Percentiles rank a stretch among this genome's conserved stretches.
These are phyloP conservation scores for Leiothrix lutea DNA, from an alignment of 2,113 vertebrate genomes.

Conservation along the genomic window DNA sequence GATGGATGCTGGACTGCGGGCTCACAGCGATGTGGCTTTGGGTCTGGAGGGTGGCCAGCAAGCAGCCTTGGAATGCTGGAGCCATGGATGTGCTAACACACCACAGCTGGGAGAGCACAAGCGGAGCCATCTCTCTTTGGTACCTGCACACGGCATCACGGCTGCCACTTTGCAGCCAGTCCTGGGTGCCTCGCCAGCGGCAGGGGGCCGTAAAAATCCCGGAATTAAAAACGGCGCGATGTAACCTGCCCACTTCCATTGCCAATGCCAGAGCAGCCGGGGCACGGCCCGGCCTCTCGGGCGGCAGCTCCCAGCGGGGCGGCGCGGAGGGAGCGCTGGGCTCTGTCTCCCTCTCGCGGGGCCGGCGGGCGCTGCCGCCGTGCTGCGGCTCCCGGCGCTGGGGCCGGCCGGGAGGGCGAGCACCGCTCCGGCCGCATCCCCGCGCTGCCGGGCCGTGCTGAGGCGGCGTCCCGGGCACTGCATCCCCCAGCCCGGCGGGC, in stretches of 20 bases:
- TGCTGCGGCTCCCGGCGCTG: too few relatives aligned
- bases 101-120: background rate
- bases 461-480: too few relatives aligned
- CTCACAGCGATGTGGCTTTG: background rate
- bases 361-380: too few relatives aligned
- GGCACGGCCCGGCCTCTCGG: background rate
- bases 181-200: fast-evolving
- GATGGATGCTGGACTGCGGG: background rate
- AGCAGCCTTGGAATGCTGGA: background rate
- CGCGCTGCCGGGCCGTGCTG: too few relatives aligned
- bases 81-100: background rate
- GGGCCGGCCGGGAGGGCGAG: too few relatives aligned
- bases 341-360: too few relatives aligned
- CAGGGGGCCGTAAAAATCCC: background rate
- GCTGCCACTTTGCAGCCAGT: background rate
- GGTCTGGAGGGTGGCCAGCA: background rate
- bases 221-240: fast-evolving
- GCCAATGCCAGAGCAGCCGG: fast-evolving
- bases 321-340: background rate
- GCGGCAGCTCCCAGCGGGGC: background rate
- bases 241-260: fast-evolving
- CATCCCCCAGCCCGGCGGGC: too few relatives aligned
- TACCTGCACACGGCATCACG: background rate
- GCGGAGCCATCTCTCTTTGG: background rate
- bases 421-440: too few relatives aligned